Evolutionary conservation across 2,888 invertebrate species (phyloP).

Genomic region (Leptinotarsa tumamoca): DNA sequence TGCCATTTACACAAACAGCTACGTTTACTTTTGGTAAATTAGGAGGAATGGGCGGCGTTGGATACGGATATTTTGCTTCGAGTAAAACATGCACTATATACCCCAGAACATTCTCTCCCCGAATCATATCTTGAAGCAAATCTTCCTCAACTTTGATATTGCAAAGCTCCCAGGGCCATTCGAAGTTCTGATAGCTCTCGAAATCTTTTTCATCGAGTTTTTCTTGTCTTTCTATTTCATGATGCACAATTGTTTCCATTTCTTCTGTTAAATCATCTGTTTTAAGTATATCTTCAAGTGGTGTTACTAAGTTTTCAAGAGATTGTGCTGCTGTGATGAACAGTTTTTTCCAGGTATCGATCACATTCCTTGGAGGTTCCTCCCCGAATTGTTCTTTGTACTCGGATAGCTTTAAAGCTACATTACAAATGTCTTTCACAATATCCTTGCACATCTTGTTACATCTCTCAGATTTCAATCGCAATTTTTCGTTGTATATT

Average conservation of each 20-base stretch:
- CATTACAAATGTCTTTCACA: slow-evolving; percentile 70
- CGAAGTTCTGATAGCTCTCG: slow-evolving; percentile 69
- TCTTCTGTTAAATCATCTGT: slow-evolving; percentile 65
- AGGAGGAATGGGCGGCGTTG: slow-evolving; percentile 51
- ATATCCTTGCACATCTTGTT: slow-evolving; percentile 70
- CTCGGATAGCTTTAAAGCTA: slow-evolving; percentile 69
- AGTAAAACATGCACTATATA: slow-evolving; percentile 61
- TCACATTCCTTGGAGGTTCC: slow-evolving; percentile 66
- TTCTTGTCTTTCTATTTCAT: slow-evolving; percentile 70
- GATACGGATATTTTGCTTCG: slow-evolving; percentile 60
- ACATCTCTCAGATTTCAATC: slow-evolving; percentile 67
- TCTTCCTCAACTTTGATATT: slow-evolving; percentile 59
- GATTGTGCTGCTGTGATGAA: slow-evolving; percentile 70
- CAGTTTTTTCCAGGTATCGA: slow-evolving; percentile 71
- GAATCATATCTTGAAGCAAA: slow-evolving; percentile 46
- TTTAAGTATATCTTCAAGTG: slow-evolving; percentile 62
- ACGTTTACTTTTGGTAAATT: slow-evolving; percentile 56
- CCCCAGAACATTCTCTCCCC: slow-evolving; percentile 61
- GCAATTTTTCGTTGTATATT: slow-evolving; percentile 70
- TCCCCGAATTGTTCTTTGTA: slow-evolving; percentile 64
- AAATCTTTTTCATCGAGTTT: slow-evolving; percentile 71
- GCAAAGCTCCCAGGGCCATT: slow-evolving; percentile 70
- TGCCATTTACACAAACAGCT: slow-evolving; percentile 59
- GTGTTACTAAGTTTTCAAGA: slow-evolving; percentile 68
- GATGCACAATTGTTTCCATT: slow-evolving; percentile 67